A percentile compares a stretch with the other conserved stretches of the same genome.
These are phyloP conservation scores for Taenaris catops DNA, from an alignment of 2,888 invertebrate genomes.

Conservation along the genomic window DNA sequence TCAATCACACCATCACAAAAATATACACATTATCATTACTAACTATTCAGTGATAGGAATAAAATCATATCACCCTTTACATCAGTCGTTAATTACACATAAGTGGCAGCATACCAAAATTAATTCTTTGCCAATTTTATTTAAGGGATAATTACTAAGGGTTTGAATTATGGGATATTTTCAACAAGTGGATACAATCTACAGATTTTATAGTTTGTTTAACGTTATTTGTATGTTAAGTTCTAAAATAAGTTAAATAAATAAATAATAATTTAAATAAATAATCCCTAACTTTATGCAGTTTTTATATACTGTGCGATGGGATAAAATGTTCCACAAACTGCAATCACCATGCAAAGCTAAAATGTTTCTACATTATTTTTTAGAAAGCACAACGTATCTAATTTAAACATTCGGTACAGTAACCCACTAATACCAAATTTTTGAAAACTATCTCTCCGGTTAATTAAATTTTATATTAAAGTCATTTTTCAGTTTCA, in stretches of 20 bases:
- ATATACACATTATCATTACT: conserved; percentile 55
- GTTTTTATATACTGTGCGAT: conserved; percentile 45
- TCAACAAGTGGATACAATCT: conserved; percentile 30
- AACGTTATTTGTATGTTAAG: conserved; percentile 52
- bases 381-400: no score
- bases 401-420: no score
- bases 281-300: conserved; percentile 36
- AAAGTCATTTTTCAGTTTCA: no score
- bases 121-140: conserved; percentile 48
- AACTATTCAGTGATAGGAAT: conserved; percentile 68
- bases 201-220: conserved; percentile 32
- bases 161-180: conserved; percentile 21
- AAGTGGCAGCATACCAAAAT: conserved; percentile 57
- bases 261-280: conserved; percentile 68
- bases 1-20: conserved; percentile 67
- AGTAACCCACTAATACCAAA: no score
- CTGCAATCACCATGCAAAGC: conserved; percentile 8
- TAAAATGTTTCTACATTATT: conserved; percentile 4
- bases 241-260: conserved; percentile 77
- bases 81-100: conserved; percentile 67
- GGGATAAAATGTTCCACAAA: conserved; percentile 30
- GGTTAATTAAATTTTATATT: no score
- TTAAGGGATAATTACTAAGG: conserved; percentile 16
- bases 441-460: no score
- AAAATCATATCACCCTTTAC: conserved; percentile 72